Base-by-base conservation (phyloP, 2,888 invertebrate genomes). In the Diarsia mendica region DNA sequence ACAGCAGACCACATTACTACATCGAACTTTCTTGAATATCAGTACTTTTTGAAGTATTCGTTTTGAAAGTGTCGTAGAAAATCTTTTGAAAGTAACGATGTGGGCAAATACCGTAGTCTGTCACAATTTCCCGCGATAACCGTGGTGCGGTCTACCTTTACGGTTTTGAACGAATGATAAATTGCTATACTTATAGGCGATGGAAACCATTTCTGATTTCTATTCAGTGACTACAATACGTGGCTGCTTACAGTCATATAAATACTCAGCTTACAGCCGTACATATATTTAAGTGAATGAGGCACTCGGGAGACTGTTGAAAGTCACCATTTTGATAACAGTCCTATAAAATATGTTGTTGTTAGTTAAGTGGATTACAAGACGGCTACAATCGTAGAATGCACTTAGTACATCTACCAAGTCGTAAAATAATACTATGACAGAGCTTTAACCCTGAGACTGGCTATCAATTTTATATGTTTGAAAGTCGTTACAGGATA, bases 121-220 rank as follows among this genome's bases (percentile, higher is more conserved):
- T 90, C 91, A 91, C 91, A 92, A 93, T 94, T 94, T 93, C 91
- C 87, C 90, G 86, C 88, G 87, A 91, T 91, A 87, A 87, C 92
- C 90, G 87, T 95, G 94, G 87, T 95, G 94, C 92, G 95, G 95
- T 95, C 89, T 93, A 92, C 90, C 91, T 92, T 92, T 92, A 92
- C 90, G 90, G 89, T 88, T 91, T 90, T 87, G 87, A 91, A 87
- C 89, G 89, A 89, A 89, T 91, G 90, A 93, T 91, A 91, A 91
- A 94, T 92, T 90, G 87, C 89, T 86, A 87, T 87, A 89, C 80
- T 87, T 89, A 87, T 28, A 79, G 58, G 79, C 74, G 66, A 58
- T 75, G 67, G 76, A 66, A 77, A 79, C 70, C 75, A 86, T 85
- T 76, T 79, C 68, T 79, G 85, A 85, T 89, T 89, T 88, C 89